phyloP scores from a whole-genome alignment of 2,888 invertebrate species.

The Azorinus chamasolen region DNA sequence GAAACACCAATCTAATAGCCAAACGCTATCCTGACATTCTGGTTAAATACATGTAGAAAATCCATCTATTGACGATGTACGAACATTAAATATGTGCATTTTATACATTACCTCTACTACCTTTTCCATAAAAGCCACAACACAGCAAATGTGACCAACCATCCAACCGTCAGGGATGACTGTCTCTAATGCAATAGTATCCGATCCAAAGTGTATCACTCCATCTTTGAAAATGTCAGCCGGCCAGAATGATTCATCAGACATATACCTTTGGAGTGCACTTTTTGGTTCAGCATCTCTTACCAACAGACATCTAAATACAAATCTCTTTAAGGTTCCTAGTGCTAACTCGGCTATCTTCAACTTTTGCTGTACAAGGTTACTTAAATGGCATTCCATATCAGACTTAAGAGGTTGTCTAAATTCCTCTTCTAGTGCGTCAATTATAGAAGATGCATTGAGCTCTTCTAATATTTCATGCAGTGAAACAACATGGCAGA shows the following conservation, averaged over 20 bases:
- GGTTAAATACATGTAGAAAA: too few species aligned
- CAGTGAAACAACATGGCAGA: conserved; percentile 63
- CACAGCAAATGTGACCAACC: too few species aligned
- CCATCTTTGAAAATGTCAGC: conserved; percentile 14
- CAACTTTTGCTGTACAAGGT: conserved; percentile 9
- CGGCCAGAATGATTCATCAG: conserved; percentile 65
- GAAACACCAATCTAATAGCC: too few species aligned
- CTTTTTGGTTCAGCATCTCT: conserved; percentile 33
- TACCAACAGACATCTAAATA: conserved; percentile 60
- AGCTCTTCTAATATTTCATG: conserved; percentile 63
- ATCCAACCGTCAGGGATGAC: too few species aligned
- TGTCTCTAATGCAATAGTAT: too few species aligned
- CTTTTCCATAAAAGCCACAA: too few species aligned
- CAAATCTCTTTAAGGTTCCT: conserved; percentile 59
- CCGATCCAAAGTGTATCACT: conserved; percentile 20
- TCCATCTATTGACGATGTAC: too few species aligned
- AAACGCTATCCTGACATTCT: too few species aligned
- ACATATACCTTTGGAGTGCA: conserved; percentile 50
- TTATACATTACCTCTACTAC: too few species aligned
- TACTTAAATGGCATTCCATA: conserved; percentile 25
- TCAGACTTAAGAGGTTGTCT: conserved; percentile 41
- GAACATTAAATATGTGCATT: too few species aligned
- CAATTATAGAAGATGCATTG: conserved; percentile 58
- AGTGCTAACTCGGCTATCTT: conserved; percentile 36
- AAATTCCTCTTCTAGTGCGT: conserved; percentile 51